These are phyloP conservation scores for Dolichoris vasculosae DNA, from an alignment of 1,140 invertebrate species.

Conservation along the genomic window DNA sequence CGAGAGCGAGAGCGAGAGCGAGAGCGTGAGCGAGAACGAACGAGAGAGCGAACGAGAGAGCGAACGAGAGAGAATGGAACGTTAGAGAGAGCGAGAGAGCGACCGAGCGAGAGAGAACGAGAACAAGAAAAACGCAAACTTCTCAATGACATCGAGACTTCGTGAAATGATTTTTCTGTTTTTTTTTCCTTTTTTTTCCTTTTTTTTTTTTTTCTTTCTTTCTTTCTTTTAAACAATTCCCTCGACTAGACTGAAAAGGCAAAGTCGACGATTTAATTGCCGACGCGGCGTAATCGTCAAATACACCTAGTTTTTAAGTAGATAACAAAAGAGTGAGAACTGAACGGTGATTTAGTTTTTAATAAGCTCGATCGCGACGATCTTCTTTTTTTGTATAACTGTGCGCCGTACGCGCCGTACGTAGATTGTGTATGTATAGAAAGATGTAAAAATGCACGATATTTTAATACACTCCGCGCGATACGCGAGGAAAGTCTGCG, in stretches of 20 bases:
- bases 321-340: conserved; percentile 50
- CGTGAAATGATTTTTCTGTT: neutral
- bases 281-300: neutral
- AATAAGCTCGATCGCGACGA: conserved; percentile 18
- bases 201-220: no score
- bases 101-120: neutral
- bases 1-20: no score
- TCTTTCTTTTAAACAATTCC: no score
- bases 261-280: conserved; percentile 15
- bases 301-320: conserved; percentile 44
- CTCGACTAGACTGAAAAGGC: conserved; percentile 38
- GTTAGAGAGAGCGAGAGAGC: no score
- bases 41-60: neutral
- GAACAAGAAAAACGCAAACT: neutral
- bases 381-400: neutral
- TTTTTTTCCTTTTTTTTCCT: no score
- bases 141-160: neutral
- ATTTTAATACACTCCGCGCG: conserved; percentile 11
- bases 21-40: no score
- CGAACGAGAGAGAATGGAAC: neutral
- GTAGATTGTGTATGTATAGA: neutral
- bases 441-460: neutral
- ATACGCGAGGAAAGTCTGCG: conserved; percentile 34
- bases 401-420: conserved; percentile 9
- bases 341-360: conserved; percentile 50